A percentile compares a stretch with the other conserved stretches of the same genome.
phyloP scores from a whole-genome alignment of 2,797 vertebrate species.

The Sebastes jordani region DNA sequence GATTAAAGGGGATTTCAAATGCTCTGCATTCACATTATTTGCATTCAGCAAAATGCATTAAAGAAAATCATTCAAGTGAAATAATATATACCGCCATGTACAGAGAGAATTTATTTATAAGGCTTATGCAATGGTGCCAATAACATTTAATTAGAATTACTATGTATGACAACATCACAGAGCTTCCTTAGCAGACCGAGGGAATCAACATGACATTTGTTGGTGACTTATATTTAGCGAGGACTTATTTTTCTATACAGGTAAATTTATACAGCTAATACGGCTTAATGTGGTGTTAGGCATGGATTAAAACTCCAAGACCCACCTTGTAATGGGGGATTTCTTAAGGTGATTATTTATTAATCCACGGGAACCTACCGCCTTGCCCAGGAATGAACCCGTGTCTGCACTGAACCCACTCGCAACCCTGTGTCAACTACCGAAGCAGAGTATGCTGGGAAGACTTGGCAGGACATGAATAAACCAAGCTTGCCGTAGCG shows the following conservation, averaged over 20 bases:
- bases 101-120: conserved; percentile 18
- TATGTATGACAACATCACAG: neutral
- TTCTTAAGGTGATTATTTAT: conserved; percentile 71
- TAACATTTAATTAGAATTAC: conserved; percentile 3
- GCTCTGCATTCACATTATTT: conserved; percentile 30
- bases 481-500: conserved; percentile 44
- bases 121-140: neutral
- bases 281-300: conserved; percentile 47
- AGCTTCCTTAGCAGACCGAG: neutral
- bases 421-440: conserved; percentile 51
- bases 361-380: conserved; percentile 69
- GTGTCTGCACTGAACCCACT: conserved; percentile 66
- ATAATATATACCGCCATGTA: neutral
- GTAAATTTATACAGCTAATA: conserved; percentile 54
- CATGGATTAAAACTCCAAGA: conserved; percentile 55
- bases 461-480: conserved; percentile 75
- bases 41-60: conserved; percentile 40
- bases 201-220: conserved; percentile 19
- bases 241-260: conserved; percentile 42
- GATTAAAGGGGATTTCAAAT: conserved; percentile 53
- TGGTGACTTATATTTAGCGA: conserved; percentile 34
- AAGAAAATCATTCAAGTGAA: conserved; percentile 22
- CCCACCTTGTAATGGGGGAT: conserved; percentile 51
- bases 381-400: conserved; percentile 53
- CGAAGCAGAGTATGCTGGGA: conserved; percentile 46